These are phyloP conservation scores for Gadus macrocephalus DNA, from an alignment of 2,113 vertebrate genomes.

Conservation along the genomic window DNA sequence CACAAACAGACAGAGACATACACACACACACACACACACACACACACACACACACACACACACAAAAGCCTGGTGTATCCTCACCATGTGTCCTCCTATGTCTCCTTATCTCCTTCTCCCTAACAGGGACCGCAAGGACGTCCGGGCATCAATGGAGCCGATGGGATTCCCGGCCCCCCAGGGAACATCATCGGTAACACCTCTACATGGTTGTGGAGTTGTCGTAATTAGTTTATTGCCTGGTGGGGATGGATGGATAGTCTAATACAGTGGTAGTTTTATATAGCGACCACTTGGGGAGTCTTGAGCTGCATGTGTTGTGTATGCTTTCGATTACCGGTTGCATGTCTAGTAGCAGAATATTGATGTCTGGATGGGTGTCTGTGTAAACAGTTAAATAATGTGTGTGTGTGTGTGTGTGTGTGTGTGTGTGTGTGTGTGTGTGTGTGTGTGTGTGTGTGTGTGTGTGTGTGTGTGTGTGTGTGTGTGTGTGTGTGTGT, in stretches of 20 bases:
- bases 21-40: too few relatives aligned
- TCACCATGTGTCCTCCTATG: too few relatives aligned
- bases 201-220: too few relatives aligned
- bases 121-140: conserved; percentile 84
- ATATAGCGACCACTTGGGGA: conserved; percentile 39
- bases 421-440: not conserved
- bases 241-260: too few relatives aligned
- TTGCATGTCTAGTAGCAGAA: not conserved
- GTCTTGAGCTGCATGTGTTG: conserved; percentile 23
- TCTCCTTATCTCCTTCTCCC: conserved; percentile 1
- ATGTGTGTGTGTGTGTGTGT: conserved; percentile 12
- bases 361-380: conserved; percentile 5
- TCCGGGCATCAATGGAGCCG: conserved; percentile 86
- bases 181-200: conserved; percentile 92
- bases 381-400: not conserved
- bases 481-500: too few relatives aligned
- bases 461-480: not conserved
- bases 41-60: too few relatives aligned
- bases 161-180: conserved; percentile 91
- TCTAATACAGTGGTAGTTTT: conserved; percentile 15
- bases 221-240: too few relatives aligned
- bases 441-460: not conserved
- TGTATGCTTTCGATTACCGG: not conserved
- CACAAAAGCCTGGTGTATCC: too few relatives aligned
- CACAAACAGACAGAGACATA: too few relatives aligned